These are phyloP conservation scores for Erpetoichthys calabaricus DNA, from an alignment of 2,797 vertebrate species.

Conservation along the genomic window DNA sequence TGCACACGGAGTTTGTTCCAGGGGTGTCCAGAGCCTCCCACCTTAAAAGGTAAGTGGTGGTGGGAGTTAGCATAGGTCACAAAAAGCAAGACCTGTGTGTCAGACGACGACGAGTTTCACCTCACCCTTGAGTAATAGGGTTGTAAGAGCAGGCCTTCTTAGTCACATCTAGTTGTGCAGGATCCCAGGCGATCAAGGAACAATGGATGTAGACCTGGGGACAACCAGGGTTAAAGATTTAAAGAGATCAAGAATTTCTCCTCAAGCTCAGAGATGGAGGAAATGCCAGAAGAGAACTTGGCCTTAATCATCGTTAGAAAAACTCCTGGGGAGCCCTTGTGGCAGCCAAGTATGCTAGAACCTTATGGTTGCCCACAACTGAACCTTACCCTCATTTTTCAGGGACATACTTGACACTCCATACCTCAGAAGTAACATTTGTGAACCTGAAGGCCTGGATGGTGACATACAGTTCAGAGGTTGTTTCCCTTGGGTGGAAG, in stretches of 20 bases:
- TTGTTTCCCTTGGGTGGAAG: constrained; percentile 42
- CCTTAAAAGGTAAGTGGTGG: constrained; percentile 19
- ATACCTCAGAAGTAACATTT: not conserved
- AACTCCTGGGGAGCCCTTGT: too few relatives aligned
- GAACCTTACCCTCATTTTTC: too few relatives aligned
- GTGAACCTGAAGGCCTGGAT: constrained; percentile 45
- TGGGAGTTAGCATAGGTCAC: too few relatives aligned
- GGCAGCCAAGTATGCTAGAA: too few relatives aligned
- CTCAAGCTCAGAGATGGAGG: too few relatives aligned
- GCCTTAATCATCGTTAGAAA: too few relatives aligned
- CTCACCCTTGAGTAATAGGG: constrained; percentile 33
- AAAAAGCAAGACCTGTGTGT: too few relatives aligned
- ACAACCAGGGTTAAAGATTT: not conserved
- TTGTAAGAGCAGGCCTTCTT: constrained; percentile 58
- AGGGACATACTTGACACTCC: too few relatives aligned
- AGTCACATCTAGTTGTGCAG: constrained; percentile 9
- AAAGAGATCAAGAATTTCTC: too few relatives aligned
- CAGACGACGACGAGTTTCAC: accelerated
- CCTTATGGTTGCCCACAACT: too few relatives aligned
- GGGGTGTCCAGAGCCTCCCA: constrained; percentile 52
- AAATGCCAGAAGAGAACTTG: too few relatives aligned
- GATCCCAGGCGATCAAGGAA: constrained; percentile 47
- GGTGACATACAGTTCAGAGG: constrained; percentile 37
- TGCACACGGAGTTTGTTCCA: constrained; percentile 33
- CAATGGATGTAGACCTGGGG: constrained; percentile 63